Conservation (phyloP, 2,888 invertebrate species). For the Trissolcus brochymenae region DNA sequence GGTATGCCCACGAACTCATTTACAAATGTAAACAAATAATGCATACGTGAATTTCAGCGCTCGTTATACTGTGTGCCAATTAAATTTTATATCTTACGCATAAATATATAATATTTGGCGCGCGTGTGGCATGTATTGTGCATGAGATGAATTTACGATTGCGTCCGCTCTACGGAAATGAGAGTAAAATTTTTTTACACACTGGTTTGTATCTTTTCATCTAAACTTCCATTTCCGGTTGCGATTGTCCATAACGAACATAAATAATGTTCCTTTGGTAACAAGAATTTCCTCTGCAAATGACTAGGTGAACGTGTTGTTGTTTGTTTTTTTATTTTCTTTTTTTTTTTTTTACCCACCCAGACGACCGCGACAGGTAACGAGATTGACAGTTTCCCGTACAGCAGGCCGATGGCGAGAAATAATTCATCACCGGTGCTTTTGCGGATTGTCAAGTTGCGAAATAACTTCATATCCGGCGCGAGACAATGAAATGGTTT, state of each 20-base stretch:
- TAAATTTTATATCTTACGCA: not conserved
- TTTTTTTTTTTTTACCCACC: conserved; percentile 12
- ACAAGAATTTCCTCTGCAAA: conserved; percentile 25
- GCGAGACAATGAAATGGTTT: conserved; percentile 28
- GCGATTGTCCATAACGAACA: conserved; percentile 26
- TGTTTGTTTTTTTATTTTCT: no score
- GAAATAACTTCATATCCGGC: conserved; percentile 26
- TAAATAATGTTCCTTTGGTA: conserved; percentile 15
- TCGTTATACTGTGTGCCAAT: not conserved
- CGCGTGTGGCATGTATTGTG: not conserved
- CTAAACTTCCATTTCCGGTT: conserved; percentile 37
- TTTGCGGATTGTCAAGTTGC: conserved; percentile 14
- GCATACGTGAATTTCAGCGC: not conserved
- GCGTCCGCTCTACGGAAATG: conserved; percentile 20
- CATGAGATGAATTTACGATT: conserved; percentile 1
- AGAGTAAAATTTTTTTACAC: conserved; percentile 4
- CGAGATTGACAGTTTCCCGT: conserved; percentile 13
- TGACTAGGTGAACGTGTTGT: conserved; percentile 13
- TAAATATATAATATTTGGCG: not conserved
- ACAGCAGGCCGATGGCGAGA: conserved; percentile 3
- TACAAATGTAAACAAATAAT: conserved; percentile 3
- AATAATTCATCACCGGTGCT: conserved; percentile 25
- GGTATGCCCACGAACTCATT: not conserved
- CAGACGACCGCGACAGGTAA: conserved; percentile 9
- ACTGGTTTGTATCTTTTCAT: not conserved